These are phyloP conservation scores for Alsophila aescularia DNA, from an alignment of 2,888 invertebrate genomes.

Conservation along the genomic window DNA sequence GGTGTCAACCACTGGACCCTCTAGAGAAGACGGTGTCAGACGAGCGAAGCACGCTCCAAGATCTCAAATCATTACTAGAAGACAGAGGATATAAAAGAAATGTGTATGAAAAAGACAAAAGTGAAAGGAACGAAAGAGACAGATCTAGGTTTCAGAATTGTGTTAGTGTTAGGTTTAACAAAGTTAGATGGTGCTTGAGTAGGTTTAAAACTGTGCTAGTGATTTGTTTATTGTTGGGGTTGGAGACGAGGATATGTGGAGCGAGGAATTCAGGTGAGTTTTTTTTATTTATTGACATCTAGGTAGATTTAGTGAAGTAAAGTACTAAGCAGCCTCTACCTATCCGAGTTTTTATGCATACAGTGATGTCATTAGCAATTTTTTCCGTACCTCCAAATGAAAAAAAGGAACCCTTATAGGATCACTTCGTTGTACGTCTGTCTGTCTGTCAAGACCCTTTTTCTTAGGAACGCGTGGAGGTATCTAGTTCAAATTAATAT, in stretches of 20 bases:
- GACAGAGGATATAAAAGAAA: slow-evolving; percentile 70
- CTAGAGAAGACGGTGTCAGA: slow-evolving; percentile 65
- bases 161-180: slow-evolving; percentile 59
- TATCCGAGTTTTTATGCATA: no score
- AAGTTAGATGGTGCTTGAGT: slow-evolving; percentile 67
- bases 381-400: no score
- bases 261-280: slow-evolving; percentile 78
- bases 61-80: slow-evolving; percentile 75
- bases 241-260: slow-evolving; percentile 61
- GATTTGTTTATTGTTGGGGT: slow-evolving; percentile 66
- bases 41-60: slow-evolving; percentile 57
- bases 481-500: no score
- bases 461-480: no score
- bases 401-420: no score
- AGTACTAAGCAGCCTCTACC: no score
- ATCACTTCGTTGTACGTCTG: no score
- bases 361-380: no score
- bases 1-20: slow-evolving; percentile 53
- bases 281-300: background rate
- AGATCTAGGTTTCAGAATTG: slow-evolving; percentile 53
- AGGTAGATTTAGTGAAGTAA: no score
- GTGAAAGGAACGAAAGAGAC: slow-evolving; percentile 63
- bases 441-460: no score
- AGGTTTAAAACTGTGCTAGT: slow-evolving; percentile 73
- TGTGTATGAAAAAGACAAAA: slow-evolving; percentile 49